Percentiles rank a stretch among this genome's conserved stretches.
Evolutionary conservation across 92 coral and sea anemone species (phyloP).

Genomic region (Phenganax subtilis): DNA sequence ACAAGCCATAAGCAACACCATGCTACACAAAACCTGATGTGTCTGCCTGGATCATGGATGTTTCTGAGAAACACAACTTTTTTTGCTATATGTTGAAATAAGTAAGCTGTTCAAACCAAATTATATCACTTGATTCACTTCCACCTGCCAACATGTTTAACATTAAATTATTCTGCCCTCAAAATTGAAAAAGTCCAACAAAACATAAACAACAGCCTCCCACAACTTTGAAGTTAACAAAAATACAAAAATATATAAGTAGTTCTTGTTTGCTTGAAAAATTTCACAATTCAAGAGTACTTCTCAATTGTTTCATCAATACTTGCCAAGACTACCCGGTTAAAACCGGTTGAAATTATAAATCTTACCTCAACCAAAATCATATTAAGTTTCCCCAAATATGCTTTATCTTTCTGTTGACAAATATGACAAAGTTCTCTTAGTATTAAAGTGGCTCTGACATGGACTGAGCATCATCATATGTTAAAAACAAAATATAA

Average conservation of each 20-base stretch:
- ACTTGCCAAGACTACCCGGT: background rate
- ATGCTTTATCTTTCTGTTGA: constrained; percentile 85
- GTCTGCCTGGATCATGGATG: background rate
- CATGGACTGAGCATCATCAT: background rate
- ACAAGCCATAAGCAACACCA: no score
- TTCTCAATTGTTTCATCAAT: no score
- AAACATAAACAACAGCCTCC: constrained; percentile 9
- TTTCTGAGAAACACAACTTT: background rate
- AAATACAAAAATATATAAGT: no score
- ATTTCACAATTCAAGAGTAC: no score
- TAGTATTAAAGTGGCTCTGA: constrained; percentile 10
- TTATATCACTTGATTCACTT: constrained; percentile 4
- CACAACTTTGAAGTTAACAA: background rate
- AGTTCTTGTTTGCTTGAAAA: no score
- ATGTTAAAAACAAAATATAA: background rate
- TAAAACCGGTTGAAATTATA: background rate
- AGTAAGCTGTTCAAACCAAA: background rate
- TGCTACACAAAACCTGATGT: no score
- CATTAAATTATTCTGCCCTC: constrained; percentile 10
- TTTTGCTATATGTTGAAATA: background rate
- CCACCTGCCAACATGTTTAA: constrained; percentile 46
- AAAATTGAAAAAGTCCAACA: constrained; percentile 3
- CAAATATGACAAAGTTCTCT: background rate
- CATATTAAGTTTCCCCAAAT: constrained; percentile 89
- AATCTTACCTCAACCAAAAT: constrained; percentile 89